Evolutionary conservation across 2,888 invertebrate genomes (phyloP), one percentile per base, ranked within the genome.

Genomic region (Invenusta paracnida): DNA sequence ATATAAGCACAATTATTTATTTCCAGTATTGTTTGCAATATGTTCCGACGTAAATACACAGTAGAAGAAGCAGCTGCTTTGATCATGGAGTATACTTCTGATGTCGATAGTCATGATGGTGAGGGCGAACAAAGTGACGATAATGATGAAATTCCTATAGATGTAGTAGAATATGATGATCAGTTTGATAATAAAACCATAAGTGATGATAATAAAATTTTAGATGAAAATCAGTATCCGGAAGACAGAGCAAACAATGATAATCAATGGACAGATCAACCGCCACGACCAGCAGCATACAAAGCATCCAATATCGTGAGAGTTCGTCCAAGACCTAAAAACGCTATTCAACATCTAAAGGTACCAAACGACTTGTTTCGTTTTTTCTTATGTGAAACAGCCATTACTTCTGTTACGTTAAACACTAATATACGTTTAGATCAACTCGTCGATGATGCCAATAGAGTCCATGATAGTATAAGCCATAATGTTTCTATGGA

Each of bases 281-380:
- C 82, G 2, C 82, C n/a, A 73, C 2, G 82, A 30, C 82, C 82
- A 82, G 82, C 82, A 30, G 2, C 82, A 30, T 82, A 82, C 31
- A 82, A 29, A 23, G 31, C n/a, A 82, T 30, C 82, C 82, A 82
- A 82, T 30, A 82, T 30, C 82, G 23, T 82, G 23, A 29, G 23
- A 29, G 31, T 30, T 30, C n/a, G 13, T 25, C 31, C 30, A 30
- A 29, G 82, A 29, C 82, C 11, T 30, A 11, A 11, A 30, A 29
- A 30, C 29, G 31, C 31, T 29, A 82, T 29, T 30, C 29, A 30
- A 82, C 29, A 82, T 82, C 31, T 82, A 82, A 82, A 29, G 2
- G 82, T 25, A 82, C 23, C 82, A 82, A 29, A 82, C 5, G 82
- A 82, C 13, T 5, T 82, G n/a, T 82, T 82, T 82, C 82, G 29